Evolutionary conservation across 1,140 invertebrate genomes (phyloP).

Genomic region (Lerema accius): DNA sequence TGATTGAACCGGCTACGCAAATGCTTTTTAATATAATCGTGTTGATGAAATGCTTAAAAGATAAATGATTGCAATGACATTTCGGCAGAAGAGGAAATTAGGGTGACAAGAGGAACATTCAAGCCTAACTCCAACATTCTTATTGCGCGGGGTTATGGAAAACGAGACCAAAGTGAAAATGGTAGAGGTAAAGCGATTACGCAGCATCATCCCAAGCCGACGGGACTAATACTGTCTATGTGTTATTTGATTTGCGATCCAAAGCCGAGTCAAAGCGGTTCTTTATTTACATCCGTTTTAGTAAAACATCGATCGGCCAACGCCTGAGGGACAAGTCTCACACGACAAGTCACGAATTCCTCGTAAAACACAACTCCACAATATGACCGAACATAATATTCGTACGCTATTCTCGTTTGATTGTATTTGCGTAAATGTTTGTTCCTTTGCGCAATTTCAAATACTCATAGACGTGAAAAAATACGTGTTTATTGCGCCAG

Average conservation of each 20-base stretch:
- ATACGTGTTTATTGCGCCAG: background rate
- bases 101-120: conserved; percentile 64
- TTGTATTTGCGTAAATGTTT: conserved; percentile 3
- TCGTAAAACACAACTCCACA: conserved; percentile 1
- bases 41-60: conserved; percentile 3
- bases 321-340: conserved; percentile 45
- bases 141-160: conserved; percentile 72
- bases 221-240: conserved; percentile 36
- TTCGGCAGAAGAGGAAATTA: conserved; percentile 65
- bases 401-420: conserved; percentile 1
- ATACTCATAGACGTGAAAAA: too few relatives aligned
- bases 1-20: background rate
- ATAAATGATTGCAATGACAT: conserved; percentile 27
- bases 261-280: conserved; percentile 38
- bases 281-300: conserved; percentile 37
- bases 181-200: conserved; percentile 56
- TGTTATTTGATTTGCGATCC: conserved; percentile 40
- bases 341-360: conserved; percentile 31
- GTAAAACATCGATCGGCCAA: conserved; percentile 43
- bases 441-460: background rate
- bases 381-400: conserved; percentile 27
- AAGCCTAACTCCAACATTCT: conserved; percentile 67
- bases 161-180: conserved; percentile 51
- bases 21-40: background rate
- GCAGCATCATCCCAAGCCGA: conserved; percentile 42